Evolutionary conservation across 2,888 invertebrate species (phyloP).

Genomic region (Pseudococcus longispinus): DNA sequence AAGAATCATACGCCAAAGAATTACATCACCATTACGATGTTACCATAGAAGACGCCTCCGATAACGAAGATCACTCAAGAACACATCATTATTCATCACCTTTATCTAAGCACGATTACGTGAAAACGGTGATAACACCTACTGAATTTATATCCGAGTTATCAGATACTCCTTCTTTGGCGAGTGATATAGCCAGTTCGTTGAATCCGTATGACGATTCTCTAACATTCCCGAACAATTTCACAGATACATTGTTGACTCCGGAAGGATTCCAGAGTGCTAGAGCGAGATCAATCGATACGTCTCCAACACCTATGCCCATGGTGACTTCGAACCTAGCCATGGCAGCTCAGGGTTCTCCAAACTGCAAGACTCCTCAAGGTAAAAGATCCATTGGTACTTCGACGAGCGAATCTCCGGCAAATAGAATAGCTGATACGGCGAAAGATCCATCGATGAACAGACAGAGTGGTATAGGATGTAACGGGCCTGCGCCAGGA

Average conservation of each 20-base stretch:
- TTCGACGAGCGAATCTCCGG: background rate
- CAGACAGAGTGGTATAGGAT: background rate
- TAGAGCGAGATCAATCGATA: constrained; percentile 8
- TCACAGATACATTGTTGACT: background rate
- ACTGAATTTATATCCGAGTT: constrained; percentile 7
- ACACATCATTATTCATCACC: background rate
- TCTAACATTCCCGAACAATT: background rate
- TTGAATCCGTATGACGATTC: background rate
- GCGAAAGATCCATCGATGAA: background rate
- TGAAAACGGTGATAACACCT: constrained; percentile 30
- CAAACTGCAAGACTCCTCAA: background rate
- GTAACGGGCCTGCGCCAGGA: too few relatives aligned
- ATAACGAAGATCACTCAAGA: background rate
- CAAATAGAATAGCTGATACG: background rate
- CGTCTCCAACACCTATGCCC: background rate
- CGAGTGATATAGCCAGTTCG: background rate
- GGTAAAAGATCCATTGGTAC: background rate
- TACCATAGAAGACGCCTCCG: constrained; percentile 10
- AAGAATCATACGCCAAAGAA: background rate
- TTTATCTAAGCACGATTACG: background rate
- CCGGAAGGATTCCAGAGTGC: background rate
- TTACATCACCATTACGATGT: background rate
- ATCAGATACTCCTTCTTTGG: background rate
- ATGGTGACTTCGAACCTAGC: background rate
- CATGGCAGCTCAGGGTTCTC: background rate